Percentiles rank a stretch among this genome's conserved stretches.
Conservation (phyloP, 2,888 invertebrate genomes). For the Pachliopta kotzebuea region DNA sequence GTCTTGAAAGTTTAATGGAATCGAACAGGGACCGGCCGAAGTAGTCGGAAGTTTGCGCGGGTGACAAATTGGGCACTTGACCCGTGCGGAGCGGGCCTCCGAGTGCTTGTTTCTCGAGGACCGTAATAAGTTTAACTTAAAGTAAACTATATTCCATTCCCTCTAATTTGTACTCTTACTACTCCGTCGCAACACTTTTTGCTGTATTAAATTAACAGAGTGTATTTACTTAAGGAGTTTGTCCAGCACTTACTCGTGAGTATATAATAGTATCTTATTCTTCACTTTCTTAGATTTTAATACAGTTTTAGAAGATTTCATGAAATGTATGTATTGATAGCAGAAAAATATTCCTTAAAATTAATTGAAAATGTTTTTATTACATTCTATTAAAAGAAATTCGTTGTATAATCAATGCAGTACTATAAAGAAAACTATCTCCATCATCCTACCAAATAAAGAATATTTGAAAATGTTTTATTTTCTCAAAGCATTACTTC, state of each 20-base stretch:
- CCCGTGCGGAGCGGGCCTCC: slow-evolving; percentile 70
- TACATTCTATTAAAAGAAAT: too few species aligned
- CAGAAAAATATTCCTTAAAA: neutral
- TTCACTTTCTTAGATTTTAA: slow-evolving; percentile 24
- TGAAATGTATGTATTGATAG: neutral
- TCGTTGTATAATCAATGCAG: too few species aligned
- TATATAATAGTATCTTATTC: slow-evolving; percentile 16
- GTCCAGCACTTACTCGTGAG: slow-evolving; percentile 6
- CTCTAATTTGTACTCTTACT: slow-evolving; percentile 72
- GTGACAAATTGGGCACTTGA: slow-evolving; percentile 81
- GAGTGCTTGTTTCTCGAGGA: slow-evolving; percentile 75
- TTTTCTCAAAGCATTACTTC: neutral
- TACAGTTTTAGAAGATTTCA: slow-evolving; percentile 16
- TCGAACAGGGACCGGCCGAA: slow-evolving; percentile 70
- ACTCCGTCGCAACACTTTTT: slow-evolving; percentile 57
- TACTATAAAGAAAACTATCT: too few species aligned
- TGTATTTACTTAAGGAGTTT: slow-evolving; percentile 39
- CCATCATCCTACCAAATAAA: too few species aligned
- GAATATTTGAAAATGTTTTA: too few species aligned
- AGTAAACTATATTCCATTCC: slow-evolving; percentile 80
- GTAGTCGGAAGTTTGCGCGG: slow-evolving; percentile 76
- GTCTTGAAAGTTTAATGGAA: slow-evolving; percentile 81
- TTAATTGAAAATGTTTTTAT: too few species aligned
- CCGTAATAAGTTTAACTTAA: slow-evolving; percentile 80
- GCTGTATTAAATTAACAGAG: slow-evolving; percentile 58